These are phyloP conservation scores for Hyla sarda DNA, from an alignment of 2,113 vertebrate genomes.

Conservation along the genomic window DNA sequence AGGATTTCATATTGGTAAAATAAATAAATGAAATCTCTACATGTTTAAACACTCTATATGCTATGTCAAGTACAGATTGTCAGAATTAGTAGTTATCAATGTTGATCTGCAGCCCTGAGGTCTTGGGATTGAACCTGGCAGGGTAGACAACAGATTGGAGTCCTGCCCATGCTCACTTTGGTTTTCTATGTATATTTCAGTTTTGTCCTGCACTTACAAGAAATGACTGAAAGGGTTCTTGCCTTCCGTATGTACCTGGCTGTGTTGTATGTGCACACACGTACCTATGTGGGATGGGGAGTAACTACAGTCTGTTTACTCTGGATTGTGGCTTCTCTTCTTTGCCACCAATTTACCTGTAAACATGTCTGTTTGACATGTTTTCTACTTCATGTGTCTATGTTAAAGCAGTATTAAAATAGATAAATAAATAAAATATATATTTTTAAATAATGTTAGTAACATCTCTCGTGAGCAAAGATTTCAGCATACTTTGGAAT, in stretches of 20 bases:
- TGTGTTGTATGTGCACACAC: not conserved
- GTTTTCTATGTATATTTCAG: not conserved
- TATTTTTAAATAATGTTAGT: too few species aligned
- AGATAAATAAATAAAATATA: too few species aligned
- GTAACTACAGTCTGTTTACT: not conserved
- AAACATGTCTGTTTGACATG: not conserved
- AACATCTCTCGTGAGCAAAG: not conserved
- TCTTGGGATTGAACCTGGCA: not conserved
- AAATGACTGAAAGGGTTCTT: not conserved
- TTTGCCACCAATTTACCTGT: not conserved
- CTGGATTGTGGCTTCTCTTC: not conserved
- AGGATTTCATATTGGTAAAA: too few species aligned
- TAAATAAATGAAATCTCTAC: too few species aligned
- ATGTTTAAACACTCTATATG: too few species aligned
- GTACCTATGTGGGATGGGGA: not conserved
- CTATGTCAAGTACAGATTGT: too few species aligned
- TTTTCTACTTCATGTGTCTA: not conserved
- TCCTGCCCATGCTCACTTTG: too few species aligned
- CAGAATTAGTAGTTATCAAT: too few species aligned
- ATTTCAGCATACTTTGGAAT: not conserved
- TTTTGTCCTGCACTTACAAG: not conserved
- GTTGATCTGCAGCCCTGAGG: not conserved
- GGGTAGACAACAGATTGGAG: not conserved
- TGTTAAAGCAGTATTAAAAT: not conserved
- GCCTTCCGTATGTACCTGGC: not conserved